Evolutionary conservation across 2,888 invertebrate genomes (phyloP).

Genomic region (Diarsia brunnea): DNA sequence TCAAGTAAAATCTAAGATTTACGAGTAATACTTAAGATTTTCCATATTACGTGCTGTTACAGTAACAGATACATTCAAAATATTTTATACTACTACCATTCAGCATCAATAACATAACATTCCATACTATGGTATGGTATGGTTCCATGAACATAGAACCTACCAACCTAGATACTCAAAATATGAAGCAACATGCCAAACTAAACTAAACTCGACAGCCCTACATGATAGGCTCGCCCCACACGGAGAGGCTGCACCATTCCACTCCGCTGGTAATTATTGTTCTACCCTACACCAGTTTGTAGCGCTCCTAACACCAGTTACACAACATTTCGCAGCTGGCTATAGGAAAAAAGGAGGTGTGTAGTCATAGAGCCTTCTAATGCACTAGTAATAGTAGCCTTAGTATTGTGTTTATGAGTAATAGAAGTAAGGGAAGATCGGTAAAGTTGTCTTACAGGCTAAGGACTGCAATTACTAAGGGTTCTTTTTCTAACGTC

Average conservation of each 20-base stretch:
- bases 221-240: constrained; percentile 63
- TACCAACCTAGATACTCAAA: constrained; percentile 10
- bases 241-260: constrained; percentile 65
- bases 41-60: not conserved
- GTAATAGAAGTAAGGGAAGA: constrained; percentile 24
- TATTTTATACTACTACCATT: not conserved
- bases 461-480: constrained; percentile 12
- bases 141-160: no score
- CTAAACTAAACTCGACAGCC: constrained; percentile 60
- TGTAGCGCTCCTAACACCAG: constrained; percentile 59
- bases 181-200: constrained; percentile 45
- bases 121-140: no score
- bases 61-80: not conserved
- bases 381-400: constrained; percentile 44
- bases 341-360: constrained; percentile 48
- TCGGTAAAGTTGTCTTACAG: constrained; percentile 2
- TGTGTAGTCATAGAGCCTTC: constrained; percentile 49
- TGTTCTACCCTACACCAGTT: constrained; percentile 55
- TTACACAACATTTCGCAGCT: constrained; percentile 70
- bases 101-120: no score
- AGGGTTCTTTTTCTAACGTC: constrained; percentile 26
- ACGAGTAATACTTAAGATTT: not conserved
- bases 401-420: constrained; percentile 46
- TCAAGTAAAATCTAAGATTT: no score
- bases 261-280: constrained; percentile 69